Conservation (phyloP, 2,797 vertebrate species). For the Cryptoprocta ferox region DNA sequence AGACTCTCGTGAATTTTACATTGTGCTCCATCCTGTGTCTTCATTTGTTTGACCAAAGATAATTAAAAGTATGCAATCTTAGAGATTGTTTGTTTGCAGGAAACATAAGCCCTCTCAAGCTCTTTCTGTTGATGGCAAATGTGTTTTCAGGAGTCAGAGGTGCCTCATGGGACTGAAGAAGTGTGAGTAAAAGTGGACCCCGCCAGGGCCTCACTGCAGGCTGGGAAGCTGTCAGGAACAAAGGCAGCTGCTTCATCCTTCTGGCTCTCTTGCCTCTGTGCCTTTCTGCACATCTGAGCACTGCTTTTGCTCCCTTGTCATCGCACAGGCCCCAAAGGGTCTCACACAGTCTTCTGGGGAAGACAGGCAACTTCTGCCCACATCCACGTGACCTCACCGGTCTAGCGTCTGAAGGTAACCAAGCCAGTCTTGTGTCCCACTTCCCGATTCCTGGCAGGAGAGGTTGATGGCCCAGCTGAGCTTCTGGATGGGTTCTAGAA, state of each 20-base stretch:
- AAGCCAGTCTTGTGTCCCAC: constrained; percentile 37
- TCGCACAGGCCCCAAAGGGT: neutral
- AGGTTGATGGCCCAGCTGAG: neutral
- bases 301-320: neutral
- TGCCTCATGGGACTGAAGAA: neutral
- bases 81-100: neutral
- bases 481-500: constrained; percentile 50
- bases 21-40: neutral
- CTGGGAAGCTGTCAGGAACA: neutral
- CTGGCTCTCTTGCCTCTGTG: neutral
- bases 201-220: neutral
- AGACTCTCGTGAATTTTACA: neutral
- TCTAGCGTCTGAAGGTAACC: constrained; percentile 57
- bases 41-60: neutral
- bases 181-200: neutral
- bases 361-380: neutral
- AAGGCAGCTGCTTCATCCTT: neutral
- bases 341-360: neutral
- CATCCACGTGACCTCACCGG: neutral
- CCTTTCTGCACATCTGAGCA: neutral
- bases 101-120: neutral
- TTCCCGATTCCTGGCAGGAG: constrained; percentile 59
- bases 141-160: constrained; percentile 23
- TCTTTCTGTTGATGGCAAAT: constrained; percentile 31
- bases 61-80: neutral